A percentile compares a stretch with the other conserved stretches of the same genome.
These are phyloP conservation scores for Rhingia rostrata DNA, from an alignment of 2,888 invertebrate species.

Conservation along the genomic window DNA sequence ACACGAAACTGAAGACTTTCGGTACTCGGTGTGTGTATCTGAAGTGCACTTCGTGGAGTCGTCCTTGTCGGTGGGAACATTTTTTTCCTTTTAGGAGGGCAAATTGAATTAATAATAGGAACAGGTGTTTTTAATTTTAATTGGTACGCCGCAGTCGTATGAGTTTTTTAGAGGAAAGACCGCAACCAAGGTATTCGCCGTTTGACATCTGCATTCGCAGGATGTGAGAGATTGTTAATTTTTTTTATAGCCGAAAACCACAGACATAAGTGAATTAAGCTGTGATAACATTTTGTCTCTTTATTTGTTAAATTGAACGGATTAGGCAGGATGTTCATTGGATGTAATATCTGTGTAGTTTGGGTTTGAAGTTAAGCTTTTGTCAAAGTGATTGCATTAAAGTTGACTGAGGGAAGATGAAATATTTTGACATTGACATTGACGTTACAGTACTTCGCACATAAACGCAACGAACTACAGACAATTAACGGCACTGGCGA, in stretches of 20 bases:
- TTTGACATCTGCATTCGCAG: conserved; percentile 22
- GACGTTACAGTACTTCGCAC: too few species aligned
- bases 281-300: not conserved
- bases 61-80: not conserved
- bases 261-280: not conserved
- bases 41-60: not conserved
- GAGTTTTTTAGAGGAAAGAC: conserved; percentile 29
- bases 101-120: conserved; percentile 62
- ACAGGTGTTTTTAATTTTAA: conserved; percentile 74
- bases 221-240: not conserved
- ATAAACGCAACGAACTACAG: too few species aligned
- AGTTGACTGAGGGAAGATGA: too few species aligned
- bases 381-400: too few species aligned
- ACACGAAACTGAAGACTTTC: conserved; percentile 4
- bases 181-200: conserved; percentile 2
- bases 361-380: too few species aligned
- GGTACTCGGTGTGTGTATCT: not conserved
- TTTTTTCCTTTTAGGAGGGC: conserved; percentile 22
- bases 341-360: too few species aligned
- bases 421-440: too few species aligned
- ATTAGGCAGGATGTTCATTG: too few species aligned
- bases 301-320: too few species aligned
- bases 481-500: too few species aligned
- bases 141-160: conserved; percentile 57
- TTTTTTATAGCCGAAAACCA: too few species aligned